These are phyloP conservation scores for Cololabis saira DNA, from an alignment of 2,113 vertebrate species.

Conservation along the genomic window DNA sequence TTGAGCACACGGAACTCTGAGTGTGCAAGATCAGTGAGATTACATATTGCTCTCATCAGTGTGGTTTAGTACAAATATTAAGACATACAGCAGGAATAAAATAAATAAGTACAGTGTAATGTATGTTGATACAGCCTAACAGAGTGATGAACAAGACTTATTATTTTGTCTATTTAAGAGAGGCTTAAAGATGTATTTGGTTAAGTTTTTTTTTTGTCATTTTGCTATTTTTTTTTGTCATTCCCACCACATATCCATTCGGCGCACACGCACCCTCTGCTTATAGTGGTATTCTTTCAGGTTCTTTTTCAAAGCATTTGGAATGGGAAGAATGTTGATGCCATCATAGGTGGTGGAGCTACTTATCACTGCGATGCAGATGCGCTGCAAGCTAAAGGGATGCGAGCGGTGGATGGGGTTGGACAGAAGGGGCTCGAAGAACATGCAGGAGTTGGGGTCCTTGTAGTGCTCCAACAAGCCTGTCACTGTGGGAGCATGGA, in stretches of 20 bases:
- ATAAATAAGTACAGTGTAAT: constrained; percentile 72
- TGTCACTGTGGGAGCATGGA: constrained; percentile 83
- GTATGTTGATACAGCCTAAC: constrained; percentile 40
- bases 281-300: constrained; percentile 90
- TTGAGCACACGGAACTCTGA: constrained; percentile 53
- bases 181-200: constrained; percentile 33
- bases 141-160: constrained; percentile 20
- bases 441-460: constrained; percentile 89
- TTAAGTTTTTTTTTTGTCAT: constrained; percentile 20
- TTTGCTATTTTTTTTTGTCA: constrained; percentile 32
- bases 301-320: constrained; percentile 85
- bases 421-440: constrained; percentile 87
- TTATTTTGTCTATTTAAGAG: constrained; percentile 14
- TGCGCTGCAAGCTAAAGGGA: constrained; percentile 84
- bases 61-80: constrained; percentile 55
- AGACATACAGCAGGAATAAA: constrained; percentile 61
- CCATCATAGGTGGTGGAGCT: constrained; percentile 84
- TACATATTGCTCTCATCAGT: constrained; percentile 54
- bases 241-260: constrained; percentile 85
- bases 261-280: constrained; percentile 82
- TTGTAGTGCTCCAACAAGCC: constrained; percentile 87
- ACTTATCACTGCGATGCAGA: constrained; percentile 83
- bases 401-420: constrained; percentile 81
- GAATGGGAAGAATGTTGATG: constrained; percentile 83
- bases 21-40: constrained; percentile 55